Conservation (phyloP, 2,113 vertebrate species). For the Centropristis striata region DNA sequence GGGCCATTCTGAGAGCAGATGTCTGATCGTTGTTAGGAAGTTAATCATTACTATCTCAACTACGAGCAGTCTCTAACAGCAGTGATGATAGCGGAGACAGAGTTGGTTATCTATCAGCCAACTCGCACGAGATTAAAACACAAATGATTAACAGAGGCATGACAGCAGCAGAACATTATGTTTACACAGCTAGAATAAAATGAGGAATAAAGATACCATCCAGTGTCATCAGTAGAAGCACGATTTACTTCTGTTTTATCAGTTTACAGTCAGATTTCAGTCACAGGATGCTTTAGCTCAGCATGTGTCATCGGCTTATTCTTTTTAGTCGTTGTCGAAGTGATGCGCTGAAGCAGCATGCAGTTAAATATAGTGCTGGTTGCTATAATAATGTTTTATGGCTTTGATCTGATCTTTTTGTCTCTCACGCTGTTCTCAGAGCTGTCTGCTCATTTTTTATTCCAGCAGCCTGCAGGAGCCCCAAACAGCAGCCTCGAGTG, state of each 20-base stretch:
- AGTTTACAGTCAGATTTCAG: neutral
- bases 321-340: neutral
- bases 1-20: constrained; percentile 17
- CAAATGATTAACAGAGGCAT: constrained; percentile 44
- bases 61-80: too few relatives aligned
- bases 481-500: neutral
- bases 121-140: neutral
- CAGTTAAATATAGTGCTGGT: neutral
- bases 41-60: constrained; percentile 51
- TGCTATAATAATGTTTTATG: neutral
- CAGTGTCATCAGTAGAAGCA: neutral
- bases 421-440: neutral
- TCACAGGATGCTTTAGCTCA: neutral
- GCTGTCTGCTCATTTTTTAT: constrained; percentile 1
- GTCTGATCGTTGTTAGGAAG: constrained; percentile 29
- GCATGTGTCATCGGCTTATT: neutral
- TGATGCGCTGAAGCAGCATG: neutral
- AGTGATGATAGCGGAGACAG: neutral
- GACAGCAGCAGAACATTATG: neutral
- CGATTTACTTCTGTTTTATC: neutral
- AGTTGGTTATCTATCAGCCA: constrained; percentile 5
- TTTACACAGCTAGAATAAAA: neutral
- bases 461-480: neutral
- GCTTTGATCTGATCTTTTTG: constrained; percentile 3
- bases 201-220: neutral